Base-by-base conservation (phyloP, 2,113 vertebrate species). In the Macaca fascicularis region DNA sequence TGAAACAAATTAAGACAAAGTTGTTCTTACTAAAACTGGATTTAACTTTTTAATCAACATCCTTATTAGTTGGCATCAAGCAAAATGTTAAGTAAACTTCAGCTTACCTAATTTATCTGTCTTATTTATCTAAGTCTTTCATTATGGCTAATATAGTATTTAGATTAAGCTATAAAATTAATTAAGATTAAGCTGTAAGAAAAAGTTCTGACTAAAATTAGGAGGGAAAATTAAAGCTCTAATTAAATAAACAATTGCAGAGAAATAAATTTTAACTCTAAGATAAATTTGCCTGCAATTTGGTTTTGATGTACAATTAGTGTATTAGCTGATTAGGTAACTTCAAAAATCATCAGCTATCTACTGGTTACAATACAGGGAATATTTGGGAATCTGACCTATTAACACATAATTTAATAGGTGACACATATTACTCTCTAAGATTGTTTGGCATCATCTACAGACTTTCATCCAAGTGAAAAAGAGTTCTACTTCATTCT, bases 1-100 rank as follows among this genome's bases (percentile, higher is more conserved):
- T 3, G 67, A 94, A 95, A 89, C 6, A 83, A 93, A 84, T 88
- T 83, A 83, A 74, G 35, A 80, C 23, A 59, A 50, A 85, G 6
- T 38, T 82, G 14, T 74, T 59, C 43, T 72, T 23, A 11, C 48
- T 80, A 92, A 95, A 93, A 38, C n/a, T 89, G 23, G n/a, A 80
- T 50, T 97, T 83, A 79, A 82, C 14, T 48, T 93, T 86, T 90
- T 75, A 86, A 82, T 90, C 94, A 20, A 13, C 23, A 64, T 69
- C 90, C 6, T 59, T 45, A 91, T 86, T 69, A 48, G 2, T 89
- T 79, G 7, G 5, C 40, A 90, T 30, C 43, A 95, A 89, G 55
- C 43, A 97, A 78, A 61, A 82, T 50, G 22, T 93, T 76, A 76
- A 88, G 61, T 97, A 92, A 83, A 83, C 83, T 79, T 95, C 22